Evolutionary conservation across 2,888 invertebrate species (phyloP).

Genomic region (Heliconius cydno): DNA sequence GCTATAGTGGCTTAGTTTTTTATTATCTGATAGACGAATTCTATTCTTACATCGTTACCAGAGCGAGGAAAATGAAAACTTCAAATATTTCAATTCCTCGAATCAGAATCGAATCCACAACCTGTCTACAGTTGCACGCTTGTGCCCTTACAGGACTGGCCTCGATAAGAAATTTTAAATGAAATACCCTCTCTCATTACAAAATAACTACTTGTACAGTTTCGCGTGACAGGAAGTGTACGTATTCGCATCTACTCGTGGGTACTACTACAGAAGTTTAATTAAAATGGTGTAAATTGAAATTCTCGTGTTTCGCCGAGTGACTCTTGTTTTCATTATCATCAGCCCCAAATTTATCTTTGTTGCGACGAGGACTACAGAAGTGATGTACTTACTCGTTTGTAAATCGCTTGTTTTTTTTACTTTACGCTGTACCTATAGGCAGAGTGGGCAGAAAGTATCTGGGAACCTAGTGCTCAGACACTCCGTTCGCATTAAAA

Average conservation of each 20-base stretch:
- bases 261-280: slow-evolving; percentile 54
- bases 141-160: no score
- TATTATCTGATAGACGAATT: neutral
- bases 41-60: no score
- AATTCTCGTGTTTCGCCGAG: slow-evolving; percentile 63
- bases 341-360: slow-evolving; percentile 72
- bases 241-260: neutral
- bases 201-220: slow-evolving; percentile 13
- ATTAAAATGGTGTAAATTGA: slow-evolving; percentile 70
- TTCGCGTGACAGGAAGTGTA: slow-evolving; percentile 29
- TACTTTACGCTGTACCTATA: no score
- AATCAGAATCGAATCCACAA: no score
- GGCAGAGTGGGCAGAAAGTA: no score
- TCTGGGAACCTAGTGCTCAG: no score
- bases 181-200: slow-evolving; percentile 9
- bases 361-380: slow-evolving; percentile 58
- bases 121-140: no score
- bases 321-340: slow-evolving; percentile 71
- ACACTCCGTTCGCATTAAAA: no score
- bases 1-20: neutral
- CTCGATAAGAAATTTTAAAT: neutral
- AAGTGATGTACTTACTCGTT: slow-evolving; percentile 50
- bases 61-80: no score
- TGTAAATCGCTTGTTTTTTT: slow-evolving; percentile 42
- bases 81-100: no score